Conservation (phyloP, 2,888 invertebrate species). For the Harpalus rufipes region DNA sequence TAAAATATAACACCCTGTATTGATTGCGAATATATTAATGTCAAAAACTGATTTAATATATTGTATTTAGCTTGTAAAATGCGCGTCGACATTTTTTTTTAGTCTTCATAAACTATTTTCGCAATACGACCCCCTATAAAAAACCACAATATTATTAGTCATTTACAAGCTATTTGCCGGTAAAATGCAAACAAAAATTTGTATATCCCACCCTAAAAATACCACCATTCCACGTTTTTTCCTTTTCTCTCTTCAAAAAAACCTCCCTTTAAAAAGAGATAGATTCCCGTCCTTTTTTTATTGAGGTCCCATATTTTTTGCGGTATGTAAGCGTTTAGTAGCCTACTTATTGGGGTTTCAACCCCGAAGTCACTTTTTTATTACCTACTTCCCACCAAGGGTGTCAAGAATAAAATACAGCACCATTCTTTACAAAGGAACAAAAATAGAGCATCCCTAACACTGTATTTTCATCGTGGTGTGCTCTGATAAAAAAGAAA, state of each 20-base stretch:
- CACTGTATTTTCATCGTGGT: constrained; percentile 65
- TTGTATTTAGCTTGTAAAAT: neutral
- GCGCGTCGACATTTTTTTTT: neutral
- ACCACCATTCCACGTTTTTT: constrained; percentile 68
- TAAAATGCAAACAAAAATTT: constrained; percentile 51
- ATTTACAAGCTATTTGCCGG: constrained; percentile 40
- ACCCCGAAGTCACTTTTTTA: constrained; percentile 73
- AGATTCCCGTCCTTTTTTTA: constrained; percentile 38
- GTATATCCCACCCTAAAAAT: constrained; percentile 53
- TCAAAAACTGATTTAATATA: too few species aligned
- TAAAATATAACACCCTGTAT: too few species aligned
- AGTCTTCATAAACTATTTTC: neutral
- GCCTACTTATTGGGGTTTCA: constrained; percentile 73
- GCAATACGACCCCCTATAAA: constrained; percentile 1
- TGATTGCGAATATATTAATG: too few species aligned
- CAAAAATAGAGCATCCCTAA: neutral
- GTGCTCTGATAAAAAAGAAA: constrained; percentile 65
- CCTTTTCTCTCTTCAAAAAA: constrained; percentile 62
- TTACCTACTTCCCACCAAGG: constrained; percentile 71
- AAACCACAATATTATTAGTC: constrained; percentile 38
- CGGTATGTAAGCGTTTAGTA: constrained; percentile 75
- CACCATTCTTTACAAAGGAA: constrained; percentile 52
- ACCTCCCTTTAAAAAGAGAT: constrained; percentile 10
- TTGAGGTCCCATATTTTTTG: constrained; percentile 72
- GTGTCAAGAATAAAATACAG: constrained; percentile 71